Conservation (phyloP, 2,888 invertebrate genomes). For the Carcina quercana region DNA sequence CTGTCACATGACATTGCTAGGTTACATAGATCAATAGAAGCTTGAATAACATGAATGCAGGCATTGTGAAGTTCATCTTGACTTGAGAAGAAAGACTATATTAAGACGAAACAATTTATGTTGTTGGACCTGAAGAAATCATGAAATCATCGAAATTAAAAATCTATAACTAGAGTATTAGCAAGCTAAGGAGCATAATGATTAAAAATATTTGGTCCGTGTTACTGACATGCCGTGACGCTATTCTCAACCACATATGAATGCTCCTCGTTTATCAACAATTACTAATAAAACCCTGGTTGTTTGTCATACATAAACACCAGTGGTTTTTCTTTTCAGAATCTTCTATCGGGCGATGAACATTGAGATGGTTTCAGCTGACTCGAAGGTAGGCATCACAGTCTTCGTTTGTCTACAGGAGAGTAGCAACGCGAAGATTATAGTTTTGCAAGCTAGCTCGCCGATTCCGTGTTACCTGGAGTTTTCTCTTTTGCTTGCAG, state of each 20-base stretch:
- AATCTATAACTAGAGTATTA: too few species aligned
- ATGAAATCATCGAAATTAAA: too few species aligned
- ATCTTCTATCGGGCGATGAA: slow-evolving; percentile 67
- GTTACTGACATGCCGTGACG: slow-evolving; percentile 70
- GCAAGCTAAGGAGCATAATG: slow-evolving; percentile 62
- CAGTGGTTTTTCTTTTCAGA: slow-evolving; percentile 93
- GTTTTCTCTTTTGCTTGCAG: slow-evolving; percentile 82
- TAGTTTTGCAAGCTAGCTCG: slow-evolving; percentile 17
- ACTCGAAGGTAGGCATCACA: slow-evolving; percentile 60
- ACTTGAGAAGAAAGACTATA: too few species aligned
- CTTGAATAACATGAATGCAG: too few species aligned
- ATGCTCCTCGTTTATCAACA: slow-evolving; percentile 66
- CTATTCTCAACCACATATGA: slow-evolving; percentile 64
- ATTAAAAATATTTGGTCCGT: slow-evolving; percentile 70
- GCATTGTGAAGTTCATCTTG: too few species aligned
- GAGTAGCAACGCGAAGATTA: slow-evolving; percentile 36
- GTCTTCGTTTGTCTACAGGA: slow-evolving; percentile 39
- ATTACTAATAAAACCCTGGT: slow-evolving; percentile 75
- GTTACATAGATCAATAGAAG: too few species aligned
- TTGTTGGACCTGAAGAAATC: too few species aligned
- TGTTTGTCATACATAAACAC: slow-evolving; percentile 87
- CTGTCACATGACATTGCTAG: too few species aligned
- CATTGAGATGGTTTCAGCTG: slow-evolving; percentile 52
- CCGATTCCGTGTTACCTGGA: slow-evolving; percentile 17
- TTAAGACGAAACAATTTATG: too few species aligned